These are phyloP conservation scores for Chymomyza amoena DNA, from an alignment of 2,888 invertebrate species.

Conservation along the genomic window DNA sequence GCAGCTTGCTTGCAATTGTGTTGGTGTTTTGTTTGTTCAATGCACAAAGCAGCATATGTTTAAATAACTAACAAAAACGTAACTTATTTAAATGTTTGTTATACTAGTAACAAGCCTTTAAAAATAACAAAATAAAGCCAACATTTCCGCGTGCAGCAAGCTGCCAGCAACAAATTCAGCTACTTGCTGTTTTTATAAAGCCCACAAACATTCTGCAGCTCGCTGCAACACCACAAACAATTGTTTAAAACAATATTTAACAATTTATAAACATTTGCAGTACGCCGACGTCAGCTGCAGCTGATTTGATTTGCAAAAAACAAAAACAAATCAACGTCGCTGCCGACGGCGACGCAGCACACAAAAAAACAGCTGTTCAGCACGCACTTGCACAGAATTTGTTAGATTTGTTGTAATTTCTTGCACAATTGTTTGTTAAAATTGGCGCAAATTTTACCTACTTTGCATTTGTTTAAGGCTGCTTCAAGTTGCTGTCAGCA, in stretches of 20 bases:
- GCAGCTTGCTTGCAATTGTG: too few relatives aligned
- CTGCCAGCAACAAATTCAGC: too few relatives aligned
- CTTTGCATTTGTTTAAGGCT: background rate
- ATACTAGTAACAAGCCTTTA: background rate
- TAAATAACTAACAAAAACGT: background rate
- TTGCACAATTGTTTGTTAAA: background rate
- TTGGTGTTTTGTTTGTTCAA: too few relatives aligned
- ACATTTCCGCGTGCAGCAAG: background rate
- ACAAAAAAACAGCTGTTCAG: slow-evolving; percentile 3
- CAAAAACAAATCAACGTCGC: background rate
- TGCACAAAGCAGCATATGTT: too few relatives aligned
- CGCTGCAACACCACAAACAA: background rate
- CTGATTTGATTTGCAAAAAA: background rate
- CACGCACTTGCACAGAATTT: background rate
- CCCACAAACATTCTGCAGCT: background rate
- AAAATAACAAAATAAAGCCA: background rate
- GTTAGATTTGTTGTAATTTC: background rate
- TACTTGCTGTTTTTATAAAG: background rate
- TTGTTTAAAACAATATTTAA: background rate
- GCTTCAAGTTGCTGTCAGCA: background rate
- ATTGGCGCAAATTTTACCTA: background rate
- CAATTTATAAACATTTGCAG: background rate
- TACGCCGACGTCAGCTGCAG: background rate
- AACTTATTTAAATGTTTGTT: too few relatives aligned
- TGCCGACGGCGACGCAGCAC: background rate